Conservation (phyloP, 2,888 invertebrate genomes). For the Habrosyne pyritoides region DNA sequence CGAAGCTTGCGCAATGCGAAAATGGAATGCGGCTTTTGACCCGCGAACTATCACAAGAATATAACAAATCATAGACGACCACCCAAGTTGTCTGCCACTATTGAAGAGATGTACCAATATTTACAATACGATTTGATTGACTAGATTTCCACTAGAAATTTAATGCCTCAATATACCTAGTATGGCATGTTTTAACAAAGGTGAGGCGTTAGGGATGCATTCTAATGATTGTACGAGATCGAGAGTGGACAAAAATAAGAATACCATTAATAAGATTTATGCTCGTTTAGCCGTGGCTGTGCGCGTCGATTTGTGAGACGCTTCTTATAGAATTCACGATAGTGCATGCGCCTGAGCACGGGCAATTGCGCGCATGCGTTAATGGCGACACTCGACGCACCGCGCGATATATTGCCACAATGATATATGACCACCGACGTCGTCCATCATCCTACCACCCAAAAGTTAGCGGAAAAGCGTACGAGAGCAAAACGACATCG, state of each 20-base stretch:
- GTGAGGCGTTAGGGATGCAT: constrained; percentile 45
- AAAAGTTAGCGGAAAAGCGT: constrained; percentile 80
- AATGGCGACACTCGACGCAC: constrained; percentile 82
- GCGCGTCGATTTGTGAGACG: constrained; percentile 77
- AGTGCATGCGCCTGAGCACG: constrained; percentile 54
- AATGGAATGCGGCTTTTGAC: constrained; percentile 69
- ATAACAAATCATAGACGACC: constrained; percentile 65
- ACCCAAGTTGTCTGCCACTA: constrained; percentile 62
- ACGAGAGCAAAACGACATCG: constrained; percentile 66
- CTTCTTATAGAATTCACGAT: constrained; percentile 66
- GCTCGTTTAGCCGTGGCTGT: constrained; percentile 70
- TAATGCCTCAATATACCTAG: constrained; percentile 43
- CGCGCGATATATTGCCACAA: constrained; percentile 78
- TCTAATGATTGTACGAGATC: constrained; percentile 73
- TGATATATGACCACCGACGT: constrained; percentile 79
- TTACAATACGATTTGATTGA: constrained; percentile 71
- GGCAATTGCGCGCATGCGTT: constrained; percentile 78
- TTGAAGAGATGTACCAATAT: constrained; percentile 53
- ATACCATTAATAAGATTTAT: constrained; percentile 80
- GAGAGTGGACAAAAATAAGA: constrained; percentile 74
- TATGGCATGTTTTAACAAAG: constrained; percentile 53
- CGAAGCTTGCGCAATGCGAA: constrained; percentile 54
- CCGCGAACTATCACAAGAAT: constrained; percentile 60
- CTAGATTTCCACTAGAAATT: constrained; percentile 54
- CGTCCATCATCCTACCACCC: constrained; percentile 83